A percentile compares a stretch with the other conserved stretches of the same genome.
phyloP scores from a whole-genome alignment of 2,797 vertebrate genomes.

The Muraenolepis orangiensis region DNA sequence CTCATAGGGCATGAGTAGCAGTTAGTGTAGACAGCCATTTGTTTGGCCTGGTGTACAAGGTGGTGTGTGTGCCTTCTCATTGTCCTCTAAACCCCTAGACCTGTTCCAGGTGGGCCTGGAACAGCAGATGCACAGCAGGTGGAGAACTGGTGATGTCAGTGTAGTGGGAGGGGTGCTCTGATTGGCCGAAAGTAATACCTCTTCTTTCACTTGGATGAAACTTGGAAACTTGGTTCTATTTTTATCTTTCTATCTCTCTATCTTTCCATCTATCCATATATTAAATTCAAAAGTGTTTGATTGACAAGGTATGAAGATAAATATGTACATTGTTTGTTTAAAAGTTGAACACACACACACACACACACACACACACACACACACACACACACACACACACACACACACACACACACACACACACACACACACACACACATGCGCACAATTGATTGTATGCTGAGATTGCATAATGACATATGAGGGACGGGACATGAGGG shows the following conservation, averaged over 20 bases:
- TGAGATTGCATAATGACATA: slow-evolving; percentile 41
- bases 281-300: background rate
- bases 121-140: too few species aligned
- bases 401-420: background rate
- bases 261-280: background rate
- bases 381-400: background rate
- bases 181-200: background rate
- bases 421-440: slow-evolving; percentile 12
- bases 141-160: too few species aligned
- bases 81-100: too few species aligned
- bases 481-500: background rate
- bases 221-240: background rate
- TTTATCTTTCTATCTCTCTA: too few species aligned
- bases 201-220: background rate
- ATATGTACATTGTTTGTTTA: background rate
- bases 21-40: too few species aligned
- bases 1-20: too few species aligned
- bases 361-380: background rate
- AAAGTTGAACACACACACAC: background rate
- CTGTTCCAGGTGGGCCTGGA: too few species aligned
- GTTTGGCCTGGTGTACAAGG: too few species aligned
- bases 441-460: slow-evolving; percentile 21
- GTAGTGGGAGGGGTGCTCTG: too few species aligned
- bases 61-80: too few species aligned
- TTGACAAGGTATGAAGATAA: background rate